Evolutionary conservation across 2,797 vertebrate species (phyloP).

Genomic region (Rallus crepitans): DNA sequence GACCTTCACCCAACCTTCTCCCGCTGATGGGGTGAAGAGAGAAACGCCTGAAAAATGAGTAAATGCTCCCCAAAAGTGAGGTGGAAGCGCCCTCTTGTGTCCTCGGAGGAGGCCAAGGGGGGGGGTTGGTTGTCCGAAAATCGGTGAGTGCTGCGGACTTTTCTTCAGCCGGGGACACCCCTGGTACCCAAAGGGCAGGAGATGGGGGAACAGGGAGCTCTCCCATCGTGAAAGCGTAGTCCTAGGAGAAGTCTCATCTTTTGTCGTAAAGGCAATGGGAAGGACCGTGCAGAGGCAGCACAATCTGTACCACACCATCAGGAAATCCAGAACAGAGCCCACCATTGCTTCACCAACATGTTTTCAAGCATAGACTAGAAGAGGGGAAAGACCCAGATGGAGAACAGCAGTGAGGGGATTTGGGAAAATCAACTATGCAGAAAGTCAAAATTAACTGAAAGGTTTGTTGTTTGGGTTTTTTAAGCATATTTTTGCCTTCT

Average conservation of each 20-base stretch:
- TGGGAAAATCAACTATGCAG: neutral
- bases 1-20: slow-evolving; percentile 25
- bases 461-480: no score
- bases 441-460: neutral
- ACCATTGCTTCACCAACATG: fast-evolving
- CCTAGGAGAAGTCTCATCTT: neutral
- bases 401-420: neutral
- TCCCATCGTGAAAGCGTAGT: neutral
- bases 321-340: neutral
- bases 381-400: neutral
- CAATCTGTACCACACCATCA: no score
- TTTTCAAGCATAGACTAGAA: neutral
- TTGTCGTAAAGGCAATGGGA: neutral
- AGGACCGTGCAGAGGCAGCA: fast-evolving
- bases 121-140: neutral
- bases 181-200: neutral
- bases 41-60: neutral
- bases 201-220: neutral
- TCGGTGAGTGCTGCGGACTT: fast-evolving
- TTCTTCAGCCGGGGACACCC: neutral
- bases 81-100: slow-evolving; percentile 67
- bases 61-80: slow-evolving; percentile 17
- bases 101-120: neutral
- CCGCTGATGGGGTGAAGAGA: neutral
- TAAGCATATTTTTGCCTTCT: neutral